Evolutionary conservation across 1,140 invertebrate genomes (phyloP), one percentile per base, ranked within the genome.

Genomic region (Hirudo medicinalis): DNA sequence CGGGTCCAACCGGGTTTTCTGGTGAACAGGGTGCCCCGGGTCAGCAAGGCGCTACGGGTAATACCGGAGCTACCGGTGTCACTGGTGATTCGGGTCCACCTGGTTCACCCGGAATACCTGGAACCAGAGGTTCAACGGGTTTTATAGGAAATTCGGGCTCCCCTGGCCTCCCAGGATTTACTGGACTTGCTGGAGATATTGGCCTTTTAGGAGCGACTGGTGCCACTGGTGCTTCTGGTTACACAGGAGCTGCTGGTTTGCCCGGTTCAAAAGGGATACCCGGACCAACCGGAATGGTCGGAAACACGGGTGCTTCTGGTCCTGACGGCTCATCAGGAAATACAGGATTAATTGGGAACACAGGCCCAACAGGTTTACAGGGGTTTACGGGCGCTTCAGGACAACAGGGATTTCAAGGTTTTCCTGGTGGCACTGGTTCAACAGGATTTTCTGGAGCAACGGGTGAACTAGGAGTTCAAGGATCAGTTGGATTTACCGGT

Each of bases 181-280:
- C n/a, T 54, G 69, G 69, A 70, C 13, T 25, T 17, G 29, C 27
- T 70, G 69, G 69, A 70, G 69, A 25, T 8, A 70, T n/a, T 49
- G 69, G 69, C n/a, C 9, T 11, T 53, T 20, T 40, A 70, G 69
- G 67, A 32, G 36, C n/a, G 4, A 8, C 6, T 36, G 67, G 67
- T 29, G 67, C 67, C 36, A 32, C 9, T 68, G 67, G 67, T 43
- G 27, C 67, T 32, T 22, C 67, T 32, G 67, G 67, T 40, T 22
- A 9, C 27, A 43, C n/a, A 22, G 67, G 67, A 15, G 27, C 13
- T 43, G 19, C 20, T 29, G 67, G 67, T 32, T 68, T 68, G 13
- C 67, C 27, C 6, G 67, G 67, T 29, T 25, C 13, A 15, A 68
- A 29, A 32, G 67, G 67, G 11, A 6, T 29, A 32, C 15, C 67